Evolutionary conservation across 2,888 invertebrate genomes (phyloP), one percentile per base, ranked within the genome.

Genomic region (Meteorus colon): DNA sequence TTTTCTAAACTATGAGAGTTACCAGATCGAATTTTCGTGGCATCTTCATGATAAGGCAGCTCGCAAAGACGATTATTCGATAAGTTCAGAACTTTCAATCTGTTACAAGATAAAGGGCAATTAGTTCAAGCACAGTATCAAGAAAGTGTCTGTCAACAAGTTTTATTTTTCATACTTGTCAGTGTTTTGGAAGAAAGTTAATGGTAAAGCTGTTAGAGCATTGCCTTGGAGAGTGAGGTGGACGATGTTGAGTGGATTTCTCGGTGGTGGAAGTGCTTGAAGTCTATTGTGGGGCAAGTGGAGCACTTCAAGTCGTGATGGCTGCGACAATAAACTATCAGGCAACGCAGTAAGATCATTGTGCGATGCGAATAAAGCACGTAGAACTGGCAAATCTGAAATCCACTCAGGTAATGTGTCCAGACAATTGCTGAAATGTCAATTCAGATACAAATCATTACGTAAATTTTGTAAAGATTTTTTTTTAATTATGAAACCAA

Each of bases 201-300:
- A 93, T 10, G 96, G 96, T 74, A 96, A 89, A 3, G 92, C 91
- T 73, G 95, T 93, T 81, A 96, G 91, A 81, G 94, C 94, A 88
- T 96, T 96, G 85, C 95, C 95, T 86, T 96, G 96, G 66, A 96
- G 90, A 69, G 95, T 93, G 10, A 96, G 86, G 78, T 90, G 90
- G 73, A 90, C 90, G 85, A 95, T 93, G 86, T 93, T 93, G 60
- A 96, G 88, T 0, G 95, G 94, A 77, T 93, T 90, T 78, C 94
- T 93, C 86, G 95, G 93, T 45, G 93, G 92, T n/a, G 95, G 95
- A 59, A 96, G 91, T 67, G 92, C 92, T 78, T 93, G 92, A 76
- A 96, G 91, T 88, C 94, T 94, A 86, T 96, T 96, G 89, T 95
- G 95, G 24, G 95, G 94, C 63, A 96, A 90, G 85, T 95, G 95